These are phyloP conservation scores for Archips crataeganus DNA, from an alignment of 2,888 invertebrate genomes.

Conservation along the genomic window DNA sequence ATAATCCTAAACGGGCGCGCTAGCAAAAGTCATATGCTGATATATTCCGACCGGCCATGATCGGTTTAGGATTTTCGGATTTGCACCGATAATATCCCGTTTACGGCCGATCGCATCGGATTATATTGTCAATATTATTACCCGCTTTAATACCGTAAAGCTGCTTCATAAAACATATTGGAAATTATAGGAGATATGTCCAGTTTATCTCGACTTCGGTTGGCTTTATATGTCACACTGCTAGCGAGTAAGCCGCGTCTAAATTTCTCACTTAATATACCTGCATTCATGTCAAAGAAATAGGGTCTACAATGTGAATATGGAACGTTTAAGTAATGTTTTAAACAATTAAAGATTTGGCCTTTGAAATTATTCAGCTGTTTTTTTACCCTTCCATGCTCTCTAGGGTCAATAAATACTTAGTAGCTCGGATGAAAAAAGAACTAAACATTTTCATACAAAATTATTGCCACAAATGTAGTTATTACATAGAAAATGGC, in stretches of 20 bases:
- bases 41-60: conserved; percentile 39
- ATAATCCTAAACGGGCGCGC: conserved; percentile 10
- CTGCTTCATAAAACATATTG: conserved; percentile 81
- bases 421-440: too few species aligned
- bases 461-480: too few species aligned
- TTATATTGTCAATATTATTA: conserved; percentile 84
- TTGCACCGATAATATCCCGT: conserved; percentile 75
- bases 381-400: too few species aligned
- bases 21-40: conserved; percentile 25
- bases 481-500: too few species aligned
- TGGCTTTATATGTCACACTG: conserved; percentile 29
- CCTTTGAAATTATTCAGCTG: too few species aligned
- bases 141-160: conserved; percentile 83
- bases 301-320: background rate
- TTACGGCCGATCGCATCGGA: conserved; percentile 71
- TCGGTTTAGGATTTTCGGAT: conserved; percentile 68
- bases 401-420: too few species aligned
- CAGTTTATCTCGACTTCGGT: conserved; percentile 58
- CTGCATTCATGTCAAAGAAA: background rate
- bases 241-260: conserved; percentile 41
- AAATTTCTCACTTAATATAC: conserved; percentile 40
- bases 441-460: too few species aligned
- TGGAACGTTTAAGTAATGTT: background rate
- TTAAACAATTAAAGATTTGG: background rate
- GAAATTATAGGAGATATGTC: conserved; percentile 72